These are phyloP conservation scores for Trigoniulus corallinus DNA, from an alignment of 1,140 invertebrate genomes.

Conservation along the genomic window DNA sequence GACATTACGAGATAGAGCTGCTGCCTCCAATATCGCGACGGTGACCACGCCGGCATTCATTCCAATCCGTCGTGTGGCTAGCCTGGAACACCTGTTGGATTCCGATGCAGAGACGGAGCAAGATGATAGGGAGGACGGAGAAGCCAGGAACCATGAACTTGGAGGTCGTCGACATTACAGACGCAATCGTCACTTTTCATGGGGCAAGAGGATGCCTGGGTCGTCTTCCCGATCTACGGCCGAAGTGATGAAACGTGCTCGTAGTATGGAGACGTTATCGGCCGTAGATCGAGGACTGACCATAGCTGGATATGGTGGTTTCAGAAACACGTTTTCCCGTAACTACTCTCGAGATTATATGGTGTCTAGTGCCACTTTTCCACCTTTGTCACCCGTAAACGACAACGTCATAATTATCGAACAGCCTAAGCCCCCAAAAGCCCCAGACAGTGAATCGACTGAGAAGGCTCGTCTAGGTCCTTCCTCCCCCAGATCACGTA, in stretches of 20 bases:
- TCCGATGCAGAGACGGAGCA: constrained; percentile 31
- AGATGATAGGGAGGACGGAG: too few species aligned
- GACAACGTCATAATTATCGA: constrained; percentile 30
- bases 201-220: too few species aligned
- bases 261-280: constrained; percentile 4
- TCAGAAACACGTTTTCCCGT: too few species aligned
- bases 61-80: constrained; percentile 53
- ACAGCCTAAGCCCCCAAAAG: background rate
- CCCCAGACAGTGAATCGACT: background rate
- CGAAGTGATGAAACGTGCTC: constrained; percentile 4
- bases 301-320: background rate
- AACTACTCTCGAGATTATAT: background rate
- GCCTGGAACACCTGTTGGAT: constrained; percentile 65
- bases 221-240: too few species aligned
- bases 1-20: constrained; percentile 42
- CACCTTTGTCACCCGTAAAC: constrained; percentile 18
- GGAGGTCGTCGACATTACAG: too few species aligned
- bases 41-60: constrained; percentile 26
- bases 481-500: too few species aligned
- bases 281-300: background rate
- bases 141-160: background rate
- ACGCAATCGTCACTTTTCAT: too few species aligned
- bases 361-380: too few species aligned
- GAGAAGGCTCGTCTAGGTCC: background rate
- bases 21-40: constrained; percentile 30